Evolutionary conservation across 2,113 vertebrate genomes (phyloP), one percentile per base, ranked within the genome.

Genomic region (Stercorarius parasiticus): DNA sequence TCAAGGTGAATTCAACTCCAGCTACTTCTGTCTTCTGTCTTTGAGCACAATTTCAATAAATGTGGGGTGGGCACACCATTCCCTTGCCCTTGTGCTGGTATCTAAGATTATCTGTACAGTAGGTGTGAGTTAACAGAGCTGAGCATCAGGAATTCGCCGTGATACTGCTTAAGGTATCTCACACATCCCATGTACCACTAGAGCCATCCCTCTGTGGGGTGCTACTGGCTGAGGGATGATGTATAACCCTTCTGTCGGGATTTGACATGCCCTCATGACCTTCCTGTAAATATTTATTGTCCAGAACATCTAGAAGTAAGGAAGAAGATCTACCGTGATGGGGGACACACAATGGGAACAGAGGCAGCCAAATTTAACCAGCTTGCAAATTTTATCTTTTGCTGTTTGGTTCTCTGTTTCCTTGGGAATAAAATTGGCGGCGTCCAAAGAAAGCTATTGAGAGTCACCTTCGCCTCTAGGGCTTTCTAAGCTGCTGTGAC

Each of bases 261-360:
- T 96, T 84, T 96, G 86, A 92, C 79, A 56, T 96, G 95, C 71
- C 90, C 88, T 64, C 43, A 9, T 86, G 95, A 96, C 95, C 96
- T 90, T 96, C 88, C 90, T 95, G 90, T 85, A 96, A 97, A 95
- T 96, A 97, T 95, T 95, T 98, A 97, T 97, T 97, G 90, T 93
- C 91, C 94, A 97, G 92, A 98, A 96, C 95, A 97, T 97, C 71
- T 81, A 97, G 69, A 88, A 89, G 55, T 32, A 83, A 78, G 91
- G 74, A 93, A 70, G 80, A 95, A 32, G 81, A 77, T 92, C 88
- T 93, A 53, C 88, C 8, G 19, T 83, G 87, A 74, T 95, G 87
- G 59, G 25, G 19, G 64, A 42, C 49, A 81, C 50, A 43, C 80
- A 61, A 19, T 66, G 91, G 86, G 65, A 88, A 50, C 38, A 81